Percentiles rank a stretch among this genome's conserved stretches.
Conservation (phyloP, 2,113 vertebrate genomes). For the Sinocyclocheilus anshuiensis region DNA sequence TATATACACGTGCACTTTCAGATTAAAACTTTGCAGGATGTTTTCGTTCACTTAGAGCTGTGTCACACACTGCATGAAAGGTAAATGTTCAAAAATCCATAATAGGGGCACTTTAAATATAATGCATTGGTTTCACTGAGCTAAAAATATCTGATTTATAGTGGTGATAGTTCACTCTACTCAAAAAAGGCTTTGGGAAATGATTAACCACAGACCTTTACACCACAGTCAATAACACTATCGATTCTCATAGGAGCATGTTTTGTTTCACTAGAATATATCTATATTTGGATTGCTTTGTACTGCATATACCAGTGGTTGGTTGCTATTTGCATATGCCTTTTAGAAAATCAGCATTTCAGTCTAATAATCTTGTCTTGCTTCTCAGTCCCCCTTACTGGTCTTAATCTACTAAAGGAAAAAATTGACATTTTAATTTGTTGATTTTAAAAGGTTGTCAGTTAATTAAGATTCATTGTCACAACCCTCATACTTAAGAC, state of each 20-base stretch:
- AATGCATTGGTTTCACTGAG: neutral
- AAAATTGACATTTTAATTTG: neutral
- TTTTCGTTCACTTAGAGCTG: no score
- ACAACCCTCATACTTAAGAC: neutral
- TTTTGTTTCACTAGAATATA: neutral
- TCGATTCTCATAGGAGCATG: neutral
- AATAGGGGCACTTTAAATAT: neutral
- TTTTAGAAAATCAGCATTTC: neutral
- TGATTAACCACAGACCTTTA: neutral
- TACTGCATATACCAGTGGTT: neutral
- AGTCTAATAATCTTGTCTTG: neutral
- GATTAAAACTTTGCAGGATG: no score
- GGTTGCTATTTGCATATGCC: neutral
- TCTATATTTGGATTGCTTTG: neutral
- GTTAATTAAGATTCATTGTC: neutral
- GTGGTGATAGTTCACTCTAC: neutral
- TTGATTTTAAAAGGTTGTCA: neutral
- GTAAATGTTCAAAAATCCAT: no score
- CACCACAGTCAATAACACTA: neutral
- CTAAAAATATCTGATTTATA: neutral
- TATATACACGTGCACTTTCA: no score
- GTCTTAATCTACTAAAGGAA: neutral
- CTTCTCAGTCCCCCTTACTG: neutral
- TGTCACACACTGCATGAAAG: no score
- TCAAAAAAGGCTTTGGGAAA: neutral